Base-by-base conservation (phyloP, 1,140 invertebrate species). In the Trichoplusia ni region DNA sequence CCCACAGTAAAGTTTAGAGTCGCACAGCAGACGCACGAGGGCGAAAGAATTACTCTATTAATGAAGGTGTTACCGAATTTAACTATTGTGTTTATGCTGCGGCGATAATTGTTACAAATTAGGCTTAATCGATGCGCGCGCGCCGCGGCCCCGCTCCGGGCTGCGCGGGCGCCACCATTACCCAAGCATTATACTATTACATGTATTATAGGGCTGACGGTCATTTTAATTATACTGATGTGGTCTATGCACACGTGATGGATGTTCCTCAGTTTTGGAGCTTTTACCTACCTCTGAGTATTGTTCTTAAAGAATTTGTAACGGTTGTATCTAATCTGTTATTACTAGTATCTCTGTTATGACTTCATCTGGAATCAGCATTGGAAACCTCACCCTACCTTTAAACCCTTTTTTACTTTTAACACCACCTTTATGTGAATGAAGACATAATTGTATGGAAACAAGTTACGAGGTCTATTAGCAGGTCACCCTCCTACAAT, bases 41-140 rank as follows among this genome's bases (percentile, higher is more conserved):
- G 27, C 46, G 42, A 53, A 60, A 47, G 29, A 47, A 47, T 47
- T 14, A 69, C 58, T 69, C 70, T 75, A 69, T 73, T 79, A 78
- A 82, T 82, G 67, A 76, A 79, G 75, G 73, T 79, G 77, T 80
- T 78, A 49, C 61, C 53, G 56, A 76, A 75, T 73, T 76, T 69
- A 79, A 79, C 58, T 64, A 72, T 73, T 73, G 66, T 75, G 74
- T 71, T 71, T 71, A 63, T 44, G 58, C 59, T 38, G 44, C 40
- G 44, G 64, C 69, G 71, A 73, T 79, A 76, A 82, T 81, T 75
- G 73, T 81, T 79, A 79, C 64, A 76, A 81, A 82, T 82, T 62
- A 71, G 67, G 71, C 61, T 31, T 79, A 77, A 79, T 77, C 5
- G 54, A 44, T 37, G 49, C 49, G 29, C 40, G 59, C 25, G 11